Evolutionary conservation across 2,113 vertebrate species (phyloP), one percentile per base, ranked within the genome.

Genomic region (Muntiacus muntjak): DNA sequence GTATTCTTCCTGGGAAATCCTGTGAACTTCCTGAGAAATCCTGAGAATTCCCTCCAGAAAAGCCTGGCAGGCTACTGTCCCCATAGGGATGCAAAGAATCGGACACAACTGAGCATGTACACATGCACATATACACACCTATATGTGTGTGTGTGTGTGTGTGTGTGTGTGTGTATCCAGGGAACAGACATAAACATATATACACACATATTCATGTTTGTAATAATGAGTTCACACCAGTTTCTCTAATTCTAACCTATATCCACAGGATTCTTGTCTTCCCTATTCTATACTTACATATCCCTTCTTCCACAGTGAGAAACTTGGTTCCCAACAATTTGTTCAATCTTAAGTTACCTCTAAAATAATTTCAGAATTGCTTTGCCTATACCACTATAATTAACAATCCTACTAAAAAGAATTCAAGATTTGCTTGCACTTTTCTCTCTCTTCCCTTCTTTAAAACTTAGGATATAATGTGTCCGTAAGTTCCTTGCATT

Each of bases 281-380:
- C 50, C 74, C 14, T 64, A 25, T 79, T 88, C 58, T 19, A 50
- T 60, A 36, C 36, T 43, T 13, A 71, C 1, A 54, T 8, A n/a
- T 47, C 50, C 12, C 54, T 85, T 58, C 55, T 95, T 87, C 43
- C 52, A 50, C 25, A 25, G 50, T 67, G 30, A 93, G 55, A 88
- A 87, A 6, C 60, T 43, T 96, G 81, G 36, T 30, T 94, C 33
- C 33, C 33, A 78, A 52, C n/a, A 67, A 82, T 52, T 92, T 82
- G 33, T 25, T 97, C 33, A 81, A 25, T 47, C n/a, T 47, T 81
- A 5, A 40, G 28, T 28, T 33, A 28, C 9, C 30, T 40, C 62
- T 93, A 87, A 96, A 79, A 83, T 91, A 30, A 26, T 64, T 83
- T 78, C 23, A 30, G 40, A 71, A 71, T 81, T 91, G 23, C 15